phyloP scores from a whole-genome alignment of 2,888 invertebrate species.

The Ormyrus pomaceus region DNA sequence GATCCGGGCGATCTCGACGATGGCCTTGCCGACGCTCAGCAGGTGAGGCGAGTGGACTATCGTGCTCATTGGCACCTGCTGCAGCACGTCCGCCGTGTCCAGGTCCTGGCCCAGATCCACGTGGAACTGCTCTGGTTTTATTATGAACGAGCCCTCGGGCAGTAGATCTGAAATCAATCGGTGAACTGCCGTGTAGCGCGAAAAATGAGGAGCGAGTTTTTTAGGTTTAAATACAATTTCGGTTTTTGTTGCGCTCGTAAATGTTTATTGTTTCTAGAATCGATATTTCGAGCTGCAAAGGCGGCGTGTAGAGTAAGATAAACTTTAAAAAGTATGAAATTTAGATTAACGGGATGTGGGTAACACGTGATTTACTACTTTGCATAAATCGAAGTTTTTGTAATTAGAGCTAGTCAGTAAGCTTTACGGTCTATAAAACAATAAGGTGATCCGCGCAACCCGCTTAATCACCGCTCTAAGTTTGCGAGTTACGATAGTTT shows the following conservation, averaged over 20 bases:
- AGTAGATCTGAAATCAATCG: constrained; percentile 63
- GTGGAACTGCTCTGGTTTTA: constrained; percentile 64
- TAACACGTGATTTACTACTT: too few species aligned
- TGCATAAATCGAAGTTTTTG: too few species aligned
- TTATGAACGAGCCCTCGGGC: constrained; percentile 69
- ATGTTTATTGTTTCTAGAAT: too few species aligned
- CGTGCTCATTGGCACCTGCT: constrained; percentile 57
- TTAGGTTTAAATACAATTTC: too few species aligned
- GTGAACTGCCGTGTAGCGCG: neutral
- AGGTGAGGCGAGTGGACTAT: constrained; percentile 68
- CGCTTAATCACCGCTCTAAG: neutral
- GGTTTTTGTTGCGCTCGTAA: too few species aligned
- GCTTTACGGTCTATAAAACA: neutral
- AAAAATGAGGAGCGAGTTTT: neutral
- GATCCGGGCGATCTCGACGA: constrained; percentile 64
- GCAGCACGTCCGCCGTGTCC: constrained; percentile 57
- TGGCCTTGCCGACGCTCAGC: constrained; percentile 68
- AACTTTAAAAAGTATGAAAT: too few species aligned
- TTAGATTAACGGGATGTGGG: too few species aligned
- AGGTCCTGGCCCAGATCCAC: constrained; percentile 44
- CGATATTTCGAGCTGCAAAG: too few species aligned
- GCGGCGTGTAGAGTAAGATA: too few species aligned
- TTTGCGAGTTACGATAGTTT: neutral
- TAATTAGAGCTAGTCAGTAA: too few species aligned
- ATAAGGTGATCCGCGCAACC: neutral